phyloP scores from a whole-genome alignment of 2,888 invertebrate species.

The Octonoba sinensis region DNA sequence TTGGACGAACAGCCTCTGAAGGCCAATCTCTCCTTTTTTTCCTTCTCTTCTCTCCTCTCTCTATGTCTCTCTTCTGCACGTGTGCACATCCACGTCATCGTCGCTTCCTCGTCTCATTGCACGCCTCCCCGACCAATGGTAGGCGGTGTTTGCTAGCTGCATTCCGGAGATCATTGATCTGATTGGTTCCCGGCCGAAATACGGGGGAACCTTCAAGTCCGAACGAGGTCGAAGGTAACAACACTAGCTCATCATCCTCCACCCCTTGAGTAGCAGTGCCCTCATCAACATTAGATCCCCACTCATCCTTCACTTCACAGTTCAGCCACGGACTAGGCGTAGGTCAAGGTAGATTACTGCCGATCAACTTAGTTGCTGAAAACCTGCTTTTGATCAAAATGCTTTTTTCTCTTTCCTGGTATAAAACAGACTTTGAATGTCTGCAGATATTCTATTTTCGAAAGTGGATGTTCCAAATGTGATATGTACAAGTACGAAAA shows the following conservation, averaged over 20 bases:
- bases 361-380: too few relatives aligned
- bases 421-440: too few relatives aligned
- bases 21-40: constrained; percentile 51
- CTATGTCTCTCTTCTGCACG: constrained; percentile 50
- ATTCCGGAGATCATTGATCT: constrained; percentile 99
- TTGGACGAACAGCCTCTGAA: constrained; percentile 38
- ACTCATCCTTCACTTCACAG: too few relatives aligned
- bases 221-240: constrained; percentile 99
- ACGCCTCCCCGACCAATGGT: constrained; percentile 67
- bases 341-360: too few relatives aligned
- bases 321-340: too few relatives aligned
- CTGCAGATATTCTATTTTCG: too few relatives aligned
- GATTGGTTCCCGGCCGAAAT: constrained; percentile 99
- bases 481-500: too few relatives aligned
- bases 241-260: constrained; percentile 6
- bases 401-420: too few relatives aligned
- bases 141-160: constrained; percentile 99
- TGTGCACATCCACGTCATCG: constrained; percentile 59
- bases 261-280: too few relatives aligned
- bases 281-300: too few relatives aligned
- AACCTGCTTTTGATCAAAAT: too few relatives aligned
- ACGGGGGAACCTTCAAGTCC: constrained; percentile 99
- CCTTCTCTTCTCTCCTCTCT: constrained; percentile 61
- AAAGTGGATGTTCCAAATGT: too few relatives aligned
- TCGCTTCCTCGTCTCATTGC: constrained; percentile 63